Percentiles rank a stretch among this genome's conserved stretches.
These are phyloP conservation scores for Montipora sp. DNA, from an alignment of 64 coral and sea anemone genomes.

Conservation along the genomic window DNA sequence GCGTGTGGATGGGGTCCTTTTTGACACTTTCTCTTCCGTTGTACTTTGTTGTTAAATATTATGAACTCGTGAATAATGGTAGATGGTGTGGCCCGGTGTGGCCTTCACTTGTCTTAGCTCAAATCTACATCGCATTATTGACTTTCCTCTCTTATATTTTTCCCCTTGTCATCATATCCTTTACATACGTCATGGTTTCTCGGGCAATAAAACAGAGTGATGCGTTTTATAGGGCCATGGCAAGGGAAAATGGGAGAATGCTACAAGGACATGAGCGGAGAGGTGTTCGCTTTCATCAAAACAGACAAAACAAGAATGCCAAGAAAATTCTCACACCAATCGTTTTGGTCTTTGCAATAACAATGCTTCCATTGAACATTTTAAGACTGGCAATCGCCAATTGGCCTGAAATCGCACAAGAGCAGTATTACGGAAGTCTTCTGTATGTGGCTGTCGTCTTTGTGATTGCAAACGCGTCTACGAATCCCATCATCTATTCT, in stretches of 20 bases:
- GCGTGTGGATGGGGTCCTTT: conserved; percentile 51
- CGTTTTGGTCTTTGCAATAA: conserved; percentile 46
- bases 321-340: conserved; percentile 64
- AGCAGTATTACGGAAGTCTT: conserved; percentile 23
- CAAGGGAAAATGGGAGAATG: not conserved
- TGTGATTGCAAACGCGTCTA: conserved; percentile 31
- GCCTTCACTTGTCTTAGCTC: not conserved
- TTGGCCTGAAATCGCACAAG: not conserved
- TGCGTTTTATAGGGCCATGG: conserved; percentile 24
- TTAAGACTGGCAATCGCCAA: conserved; percentile 30
- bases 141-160: conserved; percentile 37
- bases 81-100: not conserved
- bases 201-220: conserved; percentile 29
- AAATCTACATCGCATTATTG: conserved; percentile 10
- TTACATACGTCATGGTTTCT: conserved; percentile 60
- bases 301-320: conserved; percentile 57
- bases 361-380: conserved; percentile 54
- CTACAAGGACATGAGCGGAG: too few relatives aligned
- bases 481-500: conserved; percentile 55
- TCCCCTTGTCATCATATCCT: conserved; percentile 22
- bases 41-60: conserved; percentile 48
- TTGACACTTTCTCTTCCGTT: conserved; percentile 35
- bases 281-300: not conserved
- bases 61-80: not conserved
- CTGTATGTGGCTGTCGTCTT: conserved; percentile 2